These are phyloP conservation scores for Hapalemur alaotrensis DNA, from an alignment of 2,797 vertebrate genomes.

Conservation along the genomic window DNA sequence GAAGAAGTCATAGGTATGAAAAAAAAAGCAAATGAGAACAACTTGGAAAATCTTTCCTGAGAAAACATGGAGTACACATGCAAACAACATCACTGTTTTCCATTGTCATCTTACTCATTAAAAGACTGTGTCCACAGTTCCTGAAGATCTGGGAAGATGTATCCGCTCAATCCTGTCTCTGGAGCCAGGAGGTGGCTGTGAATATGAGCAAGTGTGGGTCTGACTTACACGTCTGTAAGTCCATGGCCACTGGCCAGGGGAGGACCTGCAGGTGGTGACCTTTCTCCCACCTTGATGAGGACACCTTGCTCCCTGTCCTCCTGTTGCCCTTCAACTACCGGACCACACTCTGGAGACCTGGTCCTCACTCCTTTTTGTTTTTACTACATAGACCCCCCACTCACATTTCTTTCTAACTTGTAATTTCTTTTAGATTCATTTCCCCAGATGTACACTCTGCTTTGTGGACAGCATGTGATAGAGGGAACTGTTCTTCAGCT, in stretches of 20 bases:
- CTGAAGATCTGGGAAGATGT: no score
- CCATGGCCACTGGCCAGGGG: background rate
- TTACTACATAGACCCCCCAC: background rate
- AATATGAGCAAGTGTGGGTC: background rate
- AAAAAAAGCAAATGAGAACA: background rate
- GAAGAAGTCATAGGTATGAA: background rate
- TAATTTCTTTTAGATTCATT: background rate
- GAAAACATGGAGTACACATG: no score
- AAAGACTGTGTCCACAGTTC: background rate
- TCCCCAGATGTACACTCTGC: background rate
- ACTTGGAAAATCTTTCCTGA: background rate
- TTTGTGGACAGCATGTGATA: background rate
- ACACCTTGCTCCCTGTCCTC: background rate
- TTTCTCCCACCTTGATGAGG: background rate
- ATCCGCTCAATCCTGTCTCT: accelerated
- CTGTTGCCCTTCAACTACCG: background rate
- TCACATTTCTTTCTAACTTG: background rate
- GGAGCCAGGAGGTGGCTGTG: background rate
- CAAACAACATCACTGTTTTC: background rate
- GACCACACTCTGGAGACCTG: background rate
- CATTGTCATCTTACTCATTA: background rate
- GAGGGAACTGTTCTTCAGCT: background rate
- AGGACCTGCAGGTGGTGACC: background rate
- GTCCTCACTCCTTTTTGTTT: background rate
- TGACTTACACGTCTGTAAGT: background rate